Conservation (phyloP, 2,888 invertebrate genomes). For the Therioaphis trifolii region DNA sequence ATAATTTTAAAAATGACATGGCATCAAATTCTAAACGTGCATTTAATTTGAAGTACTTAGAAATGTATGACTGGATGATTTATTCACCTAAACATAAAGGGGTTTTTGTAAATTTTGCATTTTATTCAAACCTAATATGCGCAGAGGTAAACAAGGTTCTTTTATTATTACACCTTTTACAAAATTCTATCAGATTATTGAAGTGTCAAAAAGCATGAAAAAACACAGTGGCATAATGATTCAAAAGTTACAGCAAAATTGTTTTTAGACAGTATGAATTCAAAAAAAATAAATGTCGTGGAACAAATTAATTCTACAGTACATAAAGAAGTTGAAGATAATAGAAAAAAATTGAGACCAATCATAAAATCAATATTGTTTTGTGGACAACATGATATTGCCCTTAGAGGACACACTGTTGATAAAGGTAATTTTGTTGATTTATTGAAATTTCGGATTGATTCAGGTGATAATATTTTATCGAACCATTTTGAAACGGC, state of each 20-base stretch:
- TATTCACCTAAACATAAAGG: slow-evolving; percentile 28
- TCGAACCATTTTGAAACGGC: slow-evolving; percentile 3
- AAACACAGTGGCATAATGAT: slow-evolving; percentile 28
- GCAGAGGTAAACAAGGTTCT: slow-evolving; percentile 22
- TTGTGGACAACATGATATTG: slow-evolving; percentile 32
- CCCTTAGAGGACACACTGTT: slow-evolving; percentile 20
- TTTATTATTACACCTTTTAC: slow-evolving; percentile 25
- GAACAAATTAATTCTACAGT: background rate
- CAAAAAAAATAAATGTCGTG: background rate
- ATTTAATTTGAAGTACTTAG: slow-evolving; percentile 31
- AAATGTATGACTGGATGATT: slow-evolving; percentile 27
- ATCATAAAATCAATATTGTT: slow-evolving; percentile 23
- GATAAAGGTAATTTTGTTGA: slow-evolving; percentile 22
- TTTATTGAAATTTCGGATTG: slow-evolving; percentile 29
- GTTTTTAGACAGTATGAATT: slow-evolving; percentile 26
- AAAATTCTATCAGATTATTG: slow-evolving; percentile 16
- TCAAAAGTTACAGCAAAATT: slow-evolving; percentile 25
- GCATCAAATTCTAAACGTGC: slow-evolving; percentile 27
- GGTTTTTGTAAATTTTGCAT: slow-evolving; percentile 17
- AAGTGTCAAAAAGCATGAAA: slow-evolving; percentile 26
- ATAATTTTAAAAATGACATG: slow-evolving; percentile 32
- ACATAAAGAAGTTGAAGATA: slow-evolving; percentile 3
- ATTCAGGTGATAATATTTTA: slow-evolving; percentile 26
- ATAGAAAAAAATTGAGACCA: slow-evolving; percentile 24
- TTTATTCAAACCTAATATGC: background rate